A percentile compares a stretch with the other conserved stretches of the same genome.
These are phyloP conservation scores for Drosophila vallismaia DNA, from an alignment of 2,888 invertebrate genomes.

Conservation along the genomic window DNA sequence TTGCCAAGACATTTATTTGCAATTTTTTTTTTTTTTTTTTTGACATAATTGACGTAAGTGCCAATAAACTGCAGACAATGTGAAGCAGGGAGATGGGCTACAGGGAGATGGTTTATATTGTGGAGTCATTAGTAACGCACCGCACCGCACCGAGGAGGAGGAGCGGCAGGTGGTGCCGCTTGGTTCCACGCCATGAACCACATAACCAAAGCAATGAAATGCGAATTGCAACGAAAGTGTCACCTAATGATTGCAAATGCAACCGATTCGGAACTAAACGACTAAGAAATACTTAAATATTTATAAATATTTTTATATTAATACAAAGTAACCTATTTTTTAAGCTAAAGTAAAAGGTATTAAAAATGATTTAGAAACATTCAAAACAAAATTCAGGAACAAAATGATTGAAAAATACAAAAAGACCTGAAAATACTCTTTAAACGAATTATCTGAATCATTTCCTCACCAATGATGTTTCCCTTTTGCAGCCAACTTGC, in stretches of 20 bases:
- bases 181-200: conserved; percentile 65
- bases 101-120: background rate
- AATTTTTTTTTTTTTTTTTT: too few species aligned
- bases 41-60: too few species aligned
- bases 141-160: conserved; percentile 24
- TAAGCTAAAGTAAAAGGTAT: too few species aligned
- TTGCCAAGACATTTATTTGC: background rate
- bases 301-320: too few species aligned
- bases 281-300: background rate
- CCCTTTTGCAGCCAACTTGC: conserved; percentile 87
- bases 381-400: too few species aligned
- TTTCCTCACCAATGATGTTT: conserved; percentile 21
- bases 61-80: conserved; percentile 62
- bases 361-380: too few species aligned
- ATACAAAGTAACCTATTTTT: too few species aligned
- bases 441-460: conserved; percentile 24
- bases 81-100: background rate
- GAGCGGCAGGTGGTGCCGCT: conserved; percentile 49
- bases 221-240: conserved; percentile 67
- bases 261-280: background rate
- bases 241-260: conserved; percentile 26
- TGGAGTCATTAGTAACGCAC: conserved; percentile 67
- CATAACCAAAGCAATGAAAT: conserved; percentile 36
- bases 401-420: too few species aligned
- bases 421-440: background rate